phyloP scores from a whole-genome alignment of 1,140 invertebrate species.

The Pseudomyrmex gracilis region DNA sequence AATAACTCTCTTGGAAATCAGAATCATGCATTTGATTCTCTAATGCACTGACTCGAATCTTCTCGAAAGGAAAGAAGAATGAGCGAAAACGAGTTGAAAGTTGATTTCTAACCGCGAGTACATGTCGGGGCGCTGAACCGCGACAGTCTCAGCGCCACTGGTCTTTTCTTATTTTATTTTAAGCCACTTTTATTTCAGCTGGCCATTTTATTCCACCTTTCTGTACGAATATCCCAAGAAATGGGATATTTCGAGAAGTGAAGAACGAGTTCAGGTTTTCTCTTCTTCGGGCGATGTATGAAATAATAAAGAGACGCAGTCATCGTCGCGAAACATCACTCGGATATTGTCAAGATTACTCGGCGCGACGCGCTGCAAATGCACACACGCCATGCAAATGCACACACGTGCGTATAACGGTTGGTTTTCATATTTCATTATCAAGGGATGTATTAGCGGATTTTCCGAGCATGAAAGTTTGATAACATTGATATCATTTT shows the following conservation, averaged over 20 bases:
- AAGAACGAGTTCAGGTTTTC: slow-evolving; percentile 34
- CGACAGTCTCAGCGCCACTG: slow-evolving; percentile 10
- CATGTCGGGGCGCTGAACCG: slow-evolving; percentile 7
- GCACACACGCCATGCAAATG: slow-evolving; percentile 11
- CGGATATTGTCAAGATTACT: slow-evolving; percentile 59
- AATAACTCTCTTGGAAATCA: slow-evolving; percentile 24
- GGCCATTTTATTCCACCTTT: slow-evolving; percentile 33
- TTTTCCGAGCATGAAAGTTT: slow-evolving; percentile 46
- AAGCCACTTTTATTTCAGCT: slow-evolving; percentile 28
- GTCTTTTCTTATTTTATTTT: slow-evolving; percentile 40
- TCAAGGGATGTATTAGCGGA: slow-evolving; percentile 33
- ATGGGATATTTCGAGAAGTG: slow-evolving; percentile 46
- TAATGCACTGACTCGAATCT: slow-evolving; percentile 1
- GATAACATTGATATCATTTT: slow-evolving; percentile 26
- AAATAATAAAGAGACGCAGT: slow-evolving; percentile 60
- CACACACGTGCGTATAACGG: not conserved
- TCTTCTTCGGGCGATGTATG: slow-evolving; percentile 32
- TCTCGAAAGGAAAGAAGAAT: not conserved
- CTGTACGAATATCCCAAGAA: slow-evolving; percentile 44
- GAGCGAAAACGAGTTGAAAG: not conserved
- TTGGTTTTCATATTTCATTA: slow-evolving; percentile 2
- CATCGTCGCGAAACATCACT: slow-evolving; percentile 54
- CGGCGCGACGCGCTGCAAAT: not conserved
- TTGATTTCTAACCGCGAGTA: not conserved
- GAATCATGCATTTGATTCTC: slow-evolving; percentile 13